phyloP scores from a whole-genome alignment of 2,113 vertebrate genomes.

The Meriones unguiculatus region DNA sequence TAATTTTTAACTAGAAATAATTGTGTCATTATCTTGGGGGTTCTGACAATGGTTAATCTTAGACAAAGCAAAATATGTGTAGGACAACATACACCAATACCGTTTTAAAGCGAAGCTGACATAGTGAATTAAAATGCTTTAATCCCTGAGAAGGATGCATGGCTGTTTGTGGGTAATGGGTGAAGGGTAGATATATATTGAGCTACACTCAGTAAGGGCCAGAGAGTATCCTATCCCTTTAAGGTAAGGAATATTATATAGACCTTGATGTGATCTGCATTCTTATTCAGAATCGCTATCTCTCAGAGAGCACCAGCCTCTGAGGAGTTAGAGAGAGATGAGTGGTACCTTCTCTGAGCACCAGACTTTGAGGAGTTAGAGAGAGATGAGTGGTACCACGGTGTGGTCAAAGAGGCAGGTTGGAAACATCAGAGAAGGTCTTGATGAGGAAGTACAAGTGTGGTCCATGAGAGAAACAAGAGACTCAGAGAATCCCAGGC shows the following conservation, averaged over 20 bases:
- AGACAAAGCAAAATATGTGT: not conserved
- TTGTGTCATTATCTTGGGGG: not conserved
- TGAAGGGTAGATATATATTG: not conserved
- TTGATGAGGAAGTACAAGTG: fast-evolving
- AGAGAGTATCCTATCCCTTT: no score
- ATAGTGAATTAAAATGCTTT: not conserved
- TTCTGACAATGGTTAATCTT: not conserved
- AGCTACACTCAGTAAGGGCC: not conserved
- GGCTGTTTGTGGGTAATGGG: not conserved
- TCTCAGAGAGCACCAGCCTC: no score
- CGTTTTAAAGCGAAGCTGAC: not conserved
- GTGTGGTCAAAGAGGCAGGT: fast-evolving
- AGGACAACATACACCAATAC: not conserved
- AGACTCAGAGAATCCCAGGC: not conserved
- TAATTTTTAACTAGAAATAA: not conserved
- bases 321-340: not conserved
- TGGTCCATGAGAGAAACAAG: not conserved
- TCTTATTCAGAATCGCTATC: not conserved
- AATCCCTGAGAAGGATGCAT: no score
- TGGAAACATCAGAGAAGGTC: not conserved
- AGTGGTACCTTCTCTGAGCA: fast-evolving
- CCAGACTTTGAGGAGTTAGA: not conserved
- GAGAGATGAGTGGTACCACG: no score
- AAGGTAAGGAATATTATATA: not conserved
- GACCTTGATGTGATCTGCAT: fast-evolving